A percentile compares a stretch with the other conserved stretches of the same genome.
These are phyloP conservation scores for Geothlypis trichas DNA, from an alignment of 2,113 vertebrate genomes.

Conservation along the genomic window DNA sequence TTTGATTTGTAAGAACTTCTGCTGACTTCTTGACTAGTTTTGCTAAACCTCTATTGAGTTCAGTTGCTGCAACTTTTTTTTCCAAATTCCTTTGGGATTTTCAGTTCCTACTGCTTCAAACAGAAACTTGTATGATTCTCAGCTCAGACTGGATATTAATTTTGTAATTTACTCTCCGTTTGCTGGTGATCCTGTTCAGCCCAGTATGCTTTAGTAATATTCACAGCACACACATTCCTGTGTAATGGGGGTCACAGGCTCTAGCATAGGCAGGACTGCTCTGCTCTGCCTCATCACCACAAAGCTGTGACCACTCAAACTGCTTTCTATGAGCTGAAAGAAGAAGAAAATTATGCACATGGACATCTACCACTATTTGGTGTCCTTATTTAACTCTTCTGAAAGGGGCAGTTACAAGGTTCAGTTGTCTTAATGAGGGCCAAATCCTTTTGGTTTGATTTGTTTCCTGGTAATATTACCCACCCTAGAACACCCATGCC, in stretches of 20 bases:
- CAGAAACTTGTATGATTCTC: background rate
- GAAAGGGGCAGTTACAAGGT: conserved; percentile 12
- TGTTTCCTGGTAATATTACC: background rate
- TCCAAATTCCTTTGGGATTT: background rate
- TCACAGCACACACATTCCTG: background rate
- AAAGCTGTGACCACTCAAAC: background rate
- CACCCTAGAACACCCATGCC: background rate
- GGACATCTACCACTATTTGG: background rate
- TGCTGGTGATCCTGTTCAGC: background rate
- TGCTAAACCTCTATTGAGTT: background rate
- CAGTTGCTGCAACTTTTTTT: background rate
- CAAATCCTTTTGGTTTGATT: background rate
- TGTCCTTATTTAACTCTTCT: background rate
- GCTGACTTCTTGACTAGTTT: background rate
- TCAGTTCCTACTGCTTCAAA: conserved; percentile 6
- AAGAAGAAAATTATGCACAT: background rate
- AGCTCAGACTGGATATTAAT: background rate
- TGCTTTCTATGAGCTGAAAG: background rate
- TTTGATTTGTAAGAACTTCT: background rate
- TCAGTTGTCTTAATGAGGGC: background rate
- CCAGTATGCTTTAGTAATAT: background rate
- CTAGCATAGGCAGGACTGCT: background rate
- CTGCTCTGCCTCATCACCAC: background rate
- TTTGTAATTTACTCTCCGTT: background rate
- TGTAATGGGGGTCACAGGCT: background rate